Conservation (phyloP, 2,797 vertebrate genomes). For the Neoniphon sammara region DNA sequence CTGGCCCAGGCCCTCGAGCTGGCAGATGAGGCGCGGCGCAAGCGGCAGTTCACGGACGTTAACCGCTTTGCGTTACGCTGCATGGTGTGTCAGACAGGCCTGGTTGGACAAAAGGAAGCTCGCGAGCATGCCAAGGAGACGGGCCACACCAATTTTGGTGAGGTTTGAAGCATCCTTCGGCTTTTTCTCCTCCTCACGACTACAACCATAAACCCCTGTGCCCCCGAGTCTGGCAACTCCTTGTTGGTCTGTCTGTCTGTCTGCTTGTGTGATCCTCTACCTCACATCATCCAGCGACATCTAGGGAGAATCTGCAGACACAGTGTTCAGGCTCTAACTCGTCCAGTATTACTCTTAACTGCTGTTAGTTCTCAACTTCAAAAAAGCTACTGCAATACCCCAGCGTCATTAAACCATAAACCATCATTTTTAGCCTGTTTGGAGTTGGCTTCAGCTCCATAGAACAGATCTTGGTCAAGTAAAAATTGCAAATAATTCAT, state of each 20-base stretch:
- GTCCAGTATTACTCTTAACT: constrained; percentile 74
- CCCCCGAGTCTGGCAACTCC: constrained; percentile 47
- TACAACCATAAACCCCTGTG: constrained; percentile 53
- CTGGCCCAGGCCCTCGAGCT: constrained; percentile 94
- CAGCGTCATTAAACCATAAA: constrained; percentile 49
- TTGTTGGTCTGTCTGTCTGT: constrained; percentile 68
- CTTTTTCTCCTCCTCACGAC: constrained; percentile 41
- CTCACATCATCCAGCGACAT: constrained; percentile 79
- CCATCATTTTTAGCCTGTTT: constrained; percentile 17
- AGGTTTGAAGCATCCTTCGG: constrained; percentile 85
- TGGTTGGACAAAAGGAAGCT: constrained; percentile 96
- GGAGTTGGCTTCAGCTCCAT: constrained; percentile 31
- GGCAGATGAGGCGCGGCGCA: constrained; percentile 93
- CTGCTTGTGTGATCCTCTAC: constrained; percentile 83
- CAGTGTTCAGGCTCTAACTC: constrained; percentile 58
- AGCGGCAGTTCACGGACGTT: constrained; percentile 96
- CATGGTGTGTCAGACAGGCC: constrained; percentile 96
- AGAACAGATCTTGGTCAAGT: constrained; percentile 27
- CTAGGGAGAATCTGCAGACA: constrained; percentile 61
- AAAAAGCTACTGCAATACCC: constrained; percentile 53
- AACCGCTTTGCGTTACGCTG: constrained; percentile 94
- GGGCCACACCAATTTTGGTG: constrained; percentile 96
- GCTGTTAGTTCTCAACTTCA: constrained; percentile 59
- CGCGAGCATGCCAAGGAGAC: constrained; percentile 97
- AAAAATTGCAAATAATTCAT: constrained; percentile 57